Evolutionary conservation across 2,797 vertebrate genomes (phyloP).

Genomic region (Catharus ustulatus): DNA sequence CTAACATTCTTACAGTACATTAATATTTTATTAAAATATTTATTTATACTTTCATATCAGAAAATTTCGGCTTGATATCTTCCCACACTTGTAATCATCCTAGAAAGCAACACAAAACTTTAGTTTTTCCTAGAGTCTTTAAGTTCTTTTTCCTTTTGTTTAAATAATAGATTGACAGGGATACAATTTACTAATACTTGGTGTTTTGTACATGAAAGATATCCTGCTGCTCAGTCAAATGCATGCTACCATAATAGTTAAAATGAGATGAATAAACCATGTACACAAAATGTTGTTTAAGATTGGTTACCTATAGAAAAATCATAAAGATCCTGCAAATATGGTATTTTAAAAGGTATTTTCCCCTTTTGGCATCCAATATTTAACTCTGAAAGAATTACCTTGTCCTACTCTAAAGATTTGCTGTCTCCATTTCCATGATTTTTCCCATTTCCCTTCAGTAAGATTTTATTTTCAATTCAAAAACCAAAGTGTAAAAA

Average conservation of each 20-base stretch:
- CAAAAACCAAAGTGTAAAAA: neutral
- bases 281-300: neutral
- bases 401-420: neutral
- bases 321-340: neutral
- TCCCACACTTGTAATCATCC: neutral
- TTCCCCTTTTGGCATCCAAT: neutral
- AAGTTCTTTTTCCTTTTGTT: slow-evolving; percentile 13
- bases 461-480: neutral
- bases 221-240: neutral
- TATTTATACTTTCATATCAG: neutral
- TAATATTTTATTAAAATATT: neutral
- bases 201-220: neutral
- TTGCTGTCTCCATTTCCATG: neutral
- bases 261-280: neutral
- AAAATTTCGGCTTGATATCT: neutral
- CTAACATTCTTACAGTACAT: neutral
- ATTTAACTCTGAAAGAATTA: neutral
- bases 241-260: neutral
- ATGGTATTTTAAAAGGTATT: neutral
- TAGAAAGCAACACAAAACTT: neutral
- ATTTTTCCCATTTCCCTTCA: neutral
- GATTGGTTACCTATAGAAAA: neutral
- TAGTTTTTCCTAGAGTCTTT: neutral
- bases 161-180: neutral
- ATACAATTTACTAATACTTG: neutral